Evolutionary conservation across 2,888 invertebrate species (phyloP).

Genomic region (Omphaloscelis lunosa): DNA sequence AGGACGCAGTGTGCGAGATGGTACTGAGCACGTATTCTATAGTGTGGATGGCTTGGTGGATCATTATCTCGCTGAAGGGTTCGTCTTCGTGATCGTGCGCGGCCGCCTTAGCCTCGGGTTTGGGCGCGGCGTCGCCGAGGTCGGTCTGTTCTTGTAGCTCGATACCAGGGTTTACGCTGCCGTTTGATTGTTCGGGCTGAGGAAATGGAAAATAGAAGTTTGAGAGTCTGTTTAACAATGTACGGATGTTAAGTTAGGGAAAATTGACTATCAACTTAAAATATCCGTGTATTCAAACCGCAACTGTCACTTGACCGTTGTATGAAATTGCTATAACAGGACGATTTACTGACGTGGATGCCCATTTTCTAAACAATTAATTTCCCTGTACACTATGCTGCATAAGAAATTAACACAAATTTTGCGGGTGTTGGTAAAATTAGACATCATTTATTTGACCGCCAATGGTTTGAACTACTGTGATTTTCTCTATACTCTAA

Average conservation of each 20-base stretch:
- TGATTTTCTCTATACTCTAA: no score
- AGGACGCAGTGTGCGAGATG: slow-evolving; percentile 99
- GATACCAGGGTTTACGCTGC: slow-evolving; percentile 92
- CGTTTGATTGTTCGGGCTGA: slow-evolving; percentile 89
- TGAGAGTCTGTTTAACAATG: neutral
- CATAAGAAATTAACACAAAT: no score
- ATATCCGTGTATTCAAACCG: neutral
- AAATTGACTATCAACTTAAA: neutral
- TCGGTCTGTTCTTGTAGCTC: slow-evolving; percentile 91
- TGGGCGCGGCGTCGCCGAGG: slow-evolving; percentile 74
- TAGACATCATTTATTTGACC: no score
- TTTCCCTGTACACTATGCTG: no score
- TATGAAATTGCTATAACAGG: no score
- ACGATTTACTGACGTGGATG: no score
- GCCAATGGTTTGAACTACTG: no score
- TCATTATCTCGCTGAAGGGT: slow-evolving; percentile 96
- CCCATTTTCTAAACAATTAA: no score
- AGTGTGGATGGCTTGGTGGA: slow-evolving; percentile 98
- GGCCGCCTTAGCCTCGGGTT: slow-evolving; percentile 63
- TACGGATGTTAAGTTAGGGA: neutral
- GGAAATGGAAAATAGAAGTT: neutral
- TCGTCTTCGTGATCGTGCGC: slow-evolving; percentile 89
- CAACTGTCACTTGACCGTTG: neutral
- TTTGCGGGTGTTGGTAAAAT: no score
- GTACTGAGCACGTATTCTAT: slow-evolving; percentile 99